Evolutionary conservation across 2,113 vertebrate species (phyloP), one percentile per base, ranked within the genome.

Genomic region (Sinocyclocheilus rhinocerous): DNA sequence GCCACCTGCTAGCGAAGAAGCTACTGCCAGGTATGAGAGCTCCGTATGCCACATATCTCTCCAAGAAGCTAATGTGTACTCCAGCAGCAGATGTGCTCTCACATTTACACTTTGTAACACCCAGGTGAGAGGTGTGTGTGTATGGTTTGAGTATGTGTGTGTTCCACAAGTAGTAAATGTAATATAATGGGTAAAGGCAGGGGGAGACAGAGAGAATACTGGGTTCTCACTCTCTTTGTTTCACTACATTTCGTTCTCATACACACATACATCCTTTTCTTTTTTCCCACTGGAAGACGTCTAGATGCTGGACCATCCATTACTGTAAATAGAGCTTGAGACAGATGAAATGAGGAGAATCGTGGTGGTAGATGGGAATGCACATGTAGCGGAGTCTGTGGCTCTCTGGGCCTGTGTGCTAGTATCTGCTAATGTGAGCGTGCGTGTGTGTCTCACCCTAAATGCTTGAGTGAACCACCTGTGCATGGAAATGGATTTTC

Each of bases 81-180:
- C 88, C 85, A 85, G 79, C 70, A 85, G 83, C 83, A 86, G 85
- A 89, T 88, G 87, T 15, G 81, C 36, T 22, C 42, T 88, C 85
- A 89, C 84, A 89, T 90, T 85, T 84, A 59, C 83, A 69, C 48
- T 36, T 57, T 63, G 57, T 69, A 29, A 59, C 33, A 55, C 36
- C 55, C 52, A 65, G 73, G 76, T 86, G 77, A 61, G 50, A 24
- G 29, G 48, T 65, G 63, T 29, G 26, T 29, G 13, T 67, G 63
- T 65, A 13, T 65, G 63, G 63, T 36, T 29, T 36, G 16, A 18
- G 67, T 69, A 12, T 65, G 36, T 80, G 55, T 63, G 42, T 22
- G 39, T 82, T 20, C 61, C 6, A 42, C 29, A 72, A 55, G 50
- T 80, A 72, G 55, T 52, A 39, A 26, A 26, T 80, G 76, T 63